Conservation (phyloP, 2,888 invertebrate genomes). For the Rhopalosiphum nymphaeae region DNA sequence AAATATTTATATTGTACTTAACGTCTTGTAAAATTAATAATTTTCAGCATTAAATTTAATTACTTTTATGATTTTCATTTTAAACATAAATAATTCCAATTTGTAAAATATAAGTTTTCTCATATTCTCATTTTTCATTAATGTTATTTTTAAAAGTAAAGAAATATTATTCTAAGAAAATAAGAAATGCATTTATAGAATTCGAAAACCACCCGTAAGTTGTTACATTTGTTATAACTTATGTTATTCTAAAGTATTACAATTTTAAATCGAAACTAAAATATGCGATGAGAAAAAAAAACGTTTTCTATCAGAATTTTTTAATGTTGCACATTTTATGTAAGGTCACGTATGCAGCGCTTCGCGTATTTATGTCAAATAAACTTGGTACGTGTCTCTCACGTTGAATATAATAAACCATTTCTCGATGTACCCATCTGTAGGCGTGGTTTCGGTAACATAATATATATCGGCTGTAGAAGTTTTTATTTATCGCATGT, state of each 20-base stretch:
- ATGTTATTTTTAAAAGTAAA: not conserved
- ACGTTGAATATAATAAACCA: constrained; percentile 28
- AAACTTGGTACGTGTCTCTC: constrained; percentile 56
- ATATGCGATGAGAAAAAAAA: constrained; percentile 29
- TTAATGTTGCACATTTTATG: constrained; percentile 49
- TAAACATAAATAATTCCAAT: not conserved
- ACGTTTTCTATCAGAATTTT: constrained; percentile 25
- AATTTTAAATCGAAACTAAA: constrained; percentile 39
- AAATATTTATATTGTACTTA: not conserved
- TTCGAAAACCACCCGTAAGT: not conserved
- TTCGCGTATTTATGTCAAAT: constrained; percentile 56
- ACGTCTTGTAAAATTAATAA: not conserved
- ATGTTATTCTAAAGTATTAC: not conserved
- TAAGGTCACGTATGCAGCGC: constrained; percentile 49
- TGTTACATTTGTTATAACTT: not conserved
- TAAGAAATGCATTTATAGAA: not conserved
- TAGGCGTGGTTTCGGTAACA: constrained; percentile 58
- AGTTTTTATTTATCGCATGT: constrained; percentile 53
- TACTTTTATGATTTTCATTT: not conserved
- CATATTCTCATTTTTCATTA: not conserved
- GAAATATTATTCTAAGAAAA: not conserved
- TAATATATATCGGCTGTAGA: constrained; percentile 49
- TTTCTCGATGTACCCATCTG: constrained; percentile 44
- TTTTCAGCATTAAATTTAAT: not conserved
- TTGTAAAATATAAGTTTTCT: not conserved